Evolutionary conservation across 2,797 vertebrate genomes (phyloP).

Genomic region (Aselliscus stoliczkanus): DNA sequence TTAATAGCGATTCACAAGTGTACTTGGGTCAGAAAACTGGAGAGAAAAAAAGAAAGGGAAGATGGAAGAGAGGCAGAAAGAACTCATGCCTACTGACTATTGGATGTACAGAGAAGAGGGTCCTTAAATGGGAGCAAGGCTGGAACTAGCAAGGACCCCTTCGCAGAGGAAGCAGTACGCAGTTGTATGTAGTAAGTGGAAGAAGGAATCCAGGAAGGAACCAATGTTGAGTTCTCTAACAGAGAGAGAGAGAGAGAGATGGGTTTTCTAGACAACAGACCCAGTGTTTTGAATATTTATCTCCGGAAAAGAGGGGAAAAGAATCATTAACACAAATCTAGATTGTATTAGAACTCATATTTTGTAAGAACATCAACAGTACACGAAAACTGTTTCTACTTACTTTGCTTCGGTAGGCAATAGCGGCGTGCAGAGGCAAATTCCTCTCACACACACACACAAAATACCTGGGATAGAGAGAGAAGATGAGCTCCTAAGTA

Average conservation of each 20-base stretch:
- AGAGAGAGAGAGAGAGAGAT: not conserved
- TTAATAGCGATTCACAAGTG: slow-evolving; percentile 44
- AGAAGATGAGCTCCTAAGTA: not conserved
- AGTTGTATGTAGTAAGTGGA: not conserved
- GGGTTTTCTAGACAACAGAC: not conserved
- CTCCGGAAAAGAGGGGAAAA: not conserved
- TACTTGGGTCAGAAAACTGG: slow-evolving; percentile 46
- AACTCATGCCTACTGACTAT: not conserved
- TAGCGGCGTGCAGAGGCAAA: not conserved
- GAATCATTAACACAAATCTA: not conserved
- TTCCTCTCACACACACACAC: not conserved
- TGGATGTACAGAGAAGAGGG: not conserved
- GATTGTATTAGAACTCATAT: not conserved
- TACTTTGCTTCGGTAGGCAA: not conserved
- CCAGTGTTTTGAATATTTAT: not conserved
- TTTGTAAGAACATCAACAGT: not conserved
- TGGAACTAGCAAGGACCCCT: not conserved
- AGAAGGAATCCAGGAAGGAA: not conserved
- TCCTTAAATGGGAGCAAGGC: not conserved
- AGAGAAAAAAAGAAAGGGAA: not conserved
- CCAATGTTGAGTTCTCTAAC: not conserved
- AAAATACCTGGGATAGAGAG: not conserved
- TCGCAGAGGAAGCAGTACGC: not conserved
- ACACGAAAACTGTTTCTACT: not conserved
- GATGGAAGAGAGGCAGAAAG: not conserved